These are phyloP conservation scores for Agelaius phoeniceus DNA, from an alignment of 2,113 vertebrate genomes.

Conservation along the genomic window DNA sequence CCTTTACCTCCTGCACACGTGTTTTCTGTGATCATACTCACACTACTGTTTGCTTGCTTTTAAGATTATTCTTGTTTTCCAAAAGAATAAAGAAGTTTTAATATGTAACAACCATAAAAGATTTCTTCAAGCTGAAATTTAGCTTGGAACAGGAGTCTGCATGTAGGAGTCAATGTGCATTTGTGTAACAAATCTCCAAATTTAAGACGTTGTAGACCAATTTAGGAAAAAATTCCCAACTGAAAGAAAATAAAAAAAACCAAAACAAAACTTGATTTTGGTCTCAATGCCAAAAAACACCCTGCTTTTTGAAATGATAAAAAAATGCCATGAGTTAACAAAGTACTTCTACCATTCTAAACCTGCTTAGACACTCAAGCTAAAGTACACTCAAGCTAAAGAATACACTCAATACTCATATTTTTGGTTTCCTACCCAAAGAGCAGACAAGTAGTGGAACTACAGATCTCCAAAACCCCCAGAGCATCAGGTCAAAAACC, in stretches of 20 bases:
- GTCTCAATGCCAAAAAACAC: background rate
- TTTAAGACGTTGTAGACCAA: background rate
- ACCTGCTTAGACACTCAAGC: background rate
- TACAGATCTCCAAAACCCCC: background rate
- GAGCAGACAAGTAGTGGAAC: background rate
- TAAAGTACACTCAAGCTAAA: no score
- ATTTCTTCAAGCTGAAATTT: background rate
- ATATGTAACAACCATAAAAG: background rate
- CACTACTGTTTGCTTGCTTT: no score
- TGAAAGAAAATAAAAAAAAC: background rate
- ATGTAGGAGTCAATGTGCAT: background rate
- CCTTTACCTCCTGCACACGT: background rate
- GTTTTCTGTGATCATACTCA: rapidly evolving
- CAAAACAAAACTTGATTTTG: background rate
- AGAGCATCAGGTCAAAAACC: rapidly evolving
- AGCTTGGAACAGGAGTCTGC: background rate
- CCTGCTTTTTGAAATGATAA: background rate
- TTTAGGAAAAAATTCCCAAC: background rate
- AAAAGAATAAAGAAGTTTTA: background rate
- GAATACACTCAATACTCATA: rapidly evolving
- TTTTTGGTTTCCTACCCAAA: background rate
- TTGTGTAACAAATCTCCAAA: background rate
- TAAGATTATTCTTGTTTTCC: background rate
- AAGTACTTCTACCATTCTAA: background rate
- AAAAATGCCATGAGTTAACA: background rate